A percentile compares a stretch with the other conserved stretches of the same genome.
These are phyloP conservation scores for Trematocara macrostoma DNA, from an alignment of 2,113 vertebrate species.

Conservation along the genomic window DNA sequence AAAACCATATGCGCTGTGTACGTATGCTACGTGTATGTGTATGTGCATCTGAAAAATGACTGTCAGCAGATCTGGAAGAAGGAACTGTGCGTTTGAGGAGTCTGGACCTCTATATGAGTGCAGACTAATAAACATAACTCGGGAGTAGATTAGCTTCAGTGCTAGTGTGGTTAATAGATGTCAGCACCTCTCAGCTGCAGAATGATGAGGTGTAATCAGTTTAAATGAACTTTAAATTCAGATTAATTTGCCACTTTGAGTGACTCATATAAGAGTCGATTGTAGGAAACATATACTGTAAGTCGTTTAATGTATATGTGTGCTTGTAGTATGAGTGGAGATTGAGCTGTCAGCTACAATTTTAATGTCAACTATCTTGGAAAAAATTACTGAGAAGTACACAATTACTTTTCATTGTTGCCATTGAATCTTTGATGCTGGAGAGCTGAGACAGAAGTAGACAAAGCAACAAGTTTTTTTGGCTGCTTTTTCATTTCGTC, in stretches of 20 bases:
- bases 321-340: background rate
- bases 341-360: background rate
- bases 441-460: background rate
- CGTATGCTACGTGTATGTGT: background rate
- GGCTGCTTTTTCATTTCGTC: background rate
- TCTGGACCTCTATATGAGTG: background rate
- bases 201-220: slow-evolving; percentile 14
- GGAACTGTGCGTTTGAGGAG: slow-evolving; percentile 12
- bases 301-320: background rate
- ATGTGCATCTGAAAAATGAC: slow-evolving; percentile 10
- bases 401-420: background rate
- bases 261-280: background rate
- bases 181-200: slow-evolving; percentile 21
- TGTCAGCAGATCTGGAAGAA: slow-evolving; percentile 27
- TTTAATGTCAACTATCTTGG: background rate
- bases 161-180: slow-evolving; percentile 25
- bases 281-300: slow-evolving; percentile 6
- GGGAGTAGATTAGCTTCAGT: slow-evolving; percentile 7
- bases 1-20: slow-evolving; percentile 12
- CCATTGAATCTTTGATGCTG: background rate
- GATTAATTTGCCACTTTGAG: slow-evolving; percentile 10
- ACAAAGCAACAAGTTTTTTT: background rate
- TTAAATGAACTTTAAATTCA: slow-evolving; percentile 1
- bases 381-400: background rate
- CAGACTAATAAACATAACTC: slow-evolving; percentile 40